phyloP scores from a whole-genome alignment of 2,113 vertebrate genomes.

The Eurystomus gularis region DNA sequence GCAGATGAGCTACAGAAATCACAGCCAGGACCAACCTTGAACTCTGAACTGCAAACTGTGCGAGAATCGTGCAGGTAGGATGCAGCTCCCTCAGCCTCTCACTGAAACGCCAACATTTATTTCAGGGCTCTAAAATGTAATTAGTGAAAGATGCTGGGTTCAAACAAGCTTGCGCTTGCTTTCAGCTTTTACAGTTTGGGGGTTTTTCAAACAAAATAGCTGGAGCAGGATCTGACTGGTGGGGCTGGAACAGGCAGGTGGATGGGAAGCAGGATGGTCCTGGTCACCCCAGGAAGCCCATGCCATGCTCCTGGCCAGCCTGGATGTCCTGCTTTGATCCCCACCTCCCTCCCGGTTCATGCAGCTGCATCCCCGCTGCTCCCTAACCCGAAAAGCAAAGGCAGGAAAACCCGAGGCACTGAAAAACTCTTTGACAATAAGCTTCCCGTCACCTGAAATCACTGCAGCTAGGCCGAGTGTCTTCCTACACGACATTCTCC shows the following conservation, averaged over 20 bases:
- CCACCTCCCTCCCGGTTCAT: fast-evolving
- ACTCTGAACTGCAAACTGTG: neutral
- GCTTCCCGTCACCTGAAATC: neutral
- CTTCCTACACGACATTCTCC: neutral
- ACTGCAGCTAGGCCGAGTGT: neutral
- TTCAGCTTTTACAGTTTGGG: neutral
- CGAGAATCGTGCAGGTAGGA: neutral
- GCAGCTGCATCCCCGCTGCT: neutral
- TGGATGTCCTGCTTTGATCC: neutral
- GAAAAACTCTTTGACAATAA: neutral
- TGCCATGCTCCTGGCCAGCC: fast-evolving
- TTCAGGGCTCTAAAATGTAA: neutral
- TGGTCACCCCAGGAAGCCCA: neutral
- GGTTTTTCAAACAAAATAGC: neutral
- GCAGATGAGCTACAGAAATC: constrained; percentile 12
- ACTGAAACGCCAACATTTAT: neutral
- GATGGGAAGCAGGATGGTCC: neutral
- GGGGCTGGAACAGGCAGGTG: neutral
- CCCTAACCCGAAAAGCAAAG: fast-evolving
- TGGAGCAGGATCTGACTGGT: neutral
- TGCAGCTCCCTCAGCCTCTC: too few species aligned
- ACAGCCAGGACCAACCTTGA: neutral
- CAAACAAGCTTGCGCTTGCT: neutral
- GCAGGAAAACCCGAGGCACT: too few species aligned
- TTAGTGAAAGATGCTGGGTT: neutral